Base-by-base conservation (phyloP, 2,113 vertebrate genomes). In the Ramphastos sulfuratus region DNA sequence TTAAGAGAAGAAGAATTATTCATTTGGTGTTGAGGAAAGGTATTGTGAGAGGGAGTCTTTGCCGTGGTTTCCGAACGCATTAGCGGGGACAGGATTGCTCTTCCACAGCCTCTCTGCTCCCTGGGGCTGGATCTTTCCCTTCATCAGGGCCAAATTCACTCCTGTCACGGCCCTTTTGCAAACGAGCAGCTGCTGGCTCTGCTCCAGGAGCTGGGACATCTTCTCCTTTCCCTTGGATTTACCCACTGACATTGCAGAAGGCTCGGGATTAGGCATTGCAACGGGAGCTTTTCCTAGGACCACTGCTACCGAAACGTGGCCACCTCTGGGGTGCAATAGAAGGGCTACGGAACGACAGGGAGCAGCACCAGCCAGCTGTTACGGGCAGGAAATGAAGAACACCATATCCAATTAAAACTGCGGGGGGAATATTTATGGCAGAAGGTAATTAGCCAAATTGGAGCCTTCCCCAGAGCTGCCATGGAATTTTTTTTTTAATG, bases 341-440 rank as follows among this genome's bases (percentile, higher is more conserved):
- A 27, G 0, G 4, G 88, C 90, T 74, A 63, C 19, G 37, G 33
- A 65, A 48, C 7, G 69, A 81, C 7, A 1, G 1, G 17, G 89
- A 92, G 75, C 64, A 42, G 50, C 87, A 69, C 91, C 67, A 54
- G 78, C 78, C 94, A 91, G 92, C 91, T 89, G 94, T 79, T 90
- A 63, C 14, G 84, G 84, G 15, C 86, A 96, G 96, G 96, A 96
- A 96, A 96, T 96, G 82, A 95, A 95, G 93, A 94, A 89, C 95
- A 94, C 90, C 79, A 67, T 83, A 71, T 67, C 93, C 95, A 94
- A 96, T 96, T 96, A 96, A 96, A 96, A 81, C 96, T 83, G 92
- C 91, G 94, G 95, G 94, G 96, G 90, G 85, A 93, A 93, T 92
- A 94, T 97, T 96, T 96, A 94, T 64, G 91, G 90, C 90, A 90